Conservation (phyloP, 1,140 invertebrate species). For the Camponotus pennsylvanicus region DNA sequence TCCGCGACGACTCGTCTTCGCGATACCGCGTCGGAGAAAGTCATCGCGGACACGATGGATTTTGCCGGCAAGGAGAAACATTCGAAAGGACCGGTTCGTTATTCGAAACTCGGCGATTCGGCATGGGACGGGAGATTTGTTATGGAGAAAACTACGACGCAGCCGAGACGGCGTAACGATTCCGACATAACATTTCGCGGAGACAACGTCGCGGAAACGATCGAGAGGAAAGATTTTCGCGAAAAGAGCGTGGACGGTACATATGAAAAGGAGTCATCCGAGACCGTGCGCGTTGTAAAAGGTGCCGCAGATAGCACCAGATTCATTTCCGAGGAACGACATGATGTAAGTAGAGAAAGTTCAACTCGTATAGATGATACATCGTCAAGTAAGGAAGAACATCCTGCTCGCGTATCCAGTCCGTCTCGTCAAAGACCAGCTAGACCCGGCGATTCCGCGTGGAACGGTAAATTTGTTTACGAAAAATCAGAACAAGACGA, state of each 20-base stretch:
- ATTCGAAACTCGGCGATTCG: conserved; percentile 73
- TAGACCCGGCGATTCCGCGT: conserved; percentile 71
- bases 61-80: neutral
- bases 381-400: neutral
- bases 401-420: neutral
- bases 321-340: conserved; percentile 67
- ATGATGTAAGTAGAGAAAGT: conserved; percentile 51
- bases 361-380: conserved; percentile 19
- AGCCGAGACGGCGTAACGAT: conserved; percentile 27
- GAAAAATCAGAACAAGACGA: conserved; percentile 51
- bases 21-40: neutral
- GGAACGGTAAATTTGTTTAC: conserved; percentile 71
- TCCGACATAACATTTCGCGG: conserved; percentile 46
- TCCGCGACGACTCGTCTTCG: conserved; percentile 8
- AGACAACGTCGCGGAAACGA: conserved; percentile 53
- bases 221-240: conserved; percentile 49
- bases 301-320: conserved; percentile 63
- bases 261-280: conserved; percentile 70
- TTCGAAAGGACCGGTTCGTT: neutral
- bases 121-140: conserved; percentile 73
- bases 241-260: conserved; percentile 64
- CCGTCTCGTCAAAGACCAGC: neutral
- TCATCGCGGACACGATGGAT: conserved; percentile 30
- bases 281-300: conserved; percentile 49
- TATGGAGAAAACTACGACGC: conserved; percentile 31